Conservation (phyloP, 1,140 invertebrate species). For the Campodea augens region DNA sequence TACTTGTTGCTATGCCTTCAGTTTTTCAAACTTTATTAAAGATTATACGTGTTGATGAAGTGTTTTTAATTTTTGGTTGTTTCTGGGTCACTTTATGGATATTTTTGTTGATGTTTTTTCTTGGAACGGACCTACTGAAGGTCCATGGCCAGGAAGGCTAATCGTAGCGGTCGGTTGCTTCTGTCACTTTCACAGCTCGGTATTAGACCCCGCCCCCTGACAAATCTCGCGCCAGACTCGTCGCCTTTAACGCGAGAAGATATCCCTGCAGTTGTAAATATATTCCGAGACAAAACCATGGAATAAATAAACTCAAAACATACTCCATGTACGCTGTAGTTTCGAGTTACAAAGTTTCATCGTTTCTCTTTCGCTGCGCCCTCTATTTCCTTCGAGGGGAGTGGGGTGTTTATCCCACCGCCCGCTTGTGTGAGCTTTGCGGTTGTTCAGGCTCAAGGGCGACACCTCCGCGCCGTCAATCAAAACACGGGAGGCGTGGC, state of each 20-base stretch:
- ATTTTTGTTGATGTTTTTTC: no score
- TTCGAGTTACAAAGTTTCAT: neutral
- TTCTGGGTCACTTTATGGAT: no score
- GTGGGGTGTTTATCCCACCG: neutral
- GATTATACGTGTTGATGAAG: no score
- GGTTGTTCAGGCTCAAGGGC: neutral
- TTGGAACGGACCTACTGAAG: no score
- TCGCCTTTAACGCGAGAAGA: neutral
- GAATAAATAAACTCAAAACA: neutral
- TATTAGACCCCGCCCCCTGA: neutral
- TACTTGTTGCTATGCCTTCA: no score
- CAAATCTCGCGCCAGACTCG: neutral
- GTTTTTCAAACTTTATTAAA: no score
- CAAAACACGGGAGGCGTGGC: neutral
- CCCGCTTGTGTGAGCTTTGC: no score
- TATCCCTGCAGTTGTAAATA: neutral
- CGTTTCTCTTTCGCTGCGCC: neutral
- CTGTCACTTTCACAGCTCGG: neutral
- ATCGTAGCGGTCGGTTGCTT: neutral
- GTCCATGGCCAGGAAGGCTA: no score
- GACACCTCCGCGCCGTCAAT: constrained; percentile 1
- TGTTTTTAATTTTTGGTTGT: no score
- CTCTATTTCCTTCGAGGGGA: neutral
- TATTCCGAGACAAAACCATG: no score
- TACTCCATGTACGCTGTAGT: neutral